These are phyloP conservation scores for Australoheros facetus DNA, from an alignment of 2,797 vertebrate genomes.

Conservation along the genomic window DNA sequence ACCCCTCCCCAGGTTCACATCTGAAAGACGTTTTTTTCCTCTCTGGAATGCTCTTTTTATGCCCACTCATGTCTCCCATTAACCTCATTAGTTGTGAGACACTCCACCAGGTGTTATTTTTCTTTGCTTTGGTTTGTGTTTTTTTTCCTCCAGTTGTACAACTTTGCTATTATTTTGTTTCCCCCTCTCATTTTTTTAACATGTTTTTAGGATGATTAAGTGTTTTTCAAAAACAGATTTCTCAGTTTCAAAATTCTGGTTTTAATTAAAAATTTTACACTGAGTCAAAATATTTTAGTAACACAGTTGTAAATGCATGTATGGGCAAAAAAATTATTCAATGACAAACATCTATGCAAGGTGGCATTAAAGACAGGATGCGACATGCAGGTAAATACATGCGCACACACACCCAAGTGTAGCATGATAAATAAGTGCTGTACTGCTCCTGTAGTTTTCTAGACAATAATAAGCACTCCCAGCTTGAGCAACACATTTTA, in stretches of 20 bases:
- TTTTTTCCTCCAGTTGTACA: background rate
- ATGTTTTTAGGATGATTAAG: background rate
- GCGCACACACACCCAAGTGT: constrained; percentile 5
- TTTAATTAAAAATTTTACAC: too few species aligned
- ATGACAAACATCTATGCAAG: background rate
- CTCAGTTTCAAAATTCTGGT: background rate
- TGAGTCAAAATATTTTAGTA: background rate
- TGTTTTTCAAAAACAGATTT: background rate
- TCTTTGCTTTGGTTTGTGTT: background rate
- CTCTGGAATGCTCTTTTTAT: background rate
- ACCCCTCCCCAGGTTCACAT: background rate
- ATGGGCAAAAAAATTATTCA: too few species aligned
- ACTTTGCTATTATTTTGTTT: background rate
- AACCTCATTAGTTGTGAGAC: background rate
- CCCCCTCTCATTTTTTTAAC: background rate
- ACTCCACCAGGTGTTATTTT: background rate
- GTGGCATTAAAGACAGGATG: background rate
- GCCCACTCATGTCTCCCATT: background rate
- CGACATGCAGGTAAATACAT: background rate
- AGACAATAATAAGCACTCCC: constrained; percentile 79
- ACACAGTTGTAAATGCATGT: background rate
- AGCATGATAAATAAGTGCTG: constrained; percentile 54
- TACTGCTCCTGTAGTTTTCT: constrained; percentile 73
- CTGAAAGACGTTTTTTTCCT: background rate
- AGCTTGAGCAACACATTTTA: constrained; percentile 75